Evolutionary conservation across 2,113 vertebrate species (phyloP), one percentile per base, ranked within the genome.

Genomic region (Galeopterus variegatus): DNA sequence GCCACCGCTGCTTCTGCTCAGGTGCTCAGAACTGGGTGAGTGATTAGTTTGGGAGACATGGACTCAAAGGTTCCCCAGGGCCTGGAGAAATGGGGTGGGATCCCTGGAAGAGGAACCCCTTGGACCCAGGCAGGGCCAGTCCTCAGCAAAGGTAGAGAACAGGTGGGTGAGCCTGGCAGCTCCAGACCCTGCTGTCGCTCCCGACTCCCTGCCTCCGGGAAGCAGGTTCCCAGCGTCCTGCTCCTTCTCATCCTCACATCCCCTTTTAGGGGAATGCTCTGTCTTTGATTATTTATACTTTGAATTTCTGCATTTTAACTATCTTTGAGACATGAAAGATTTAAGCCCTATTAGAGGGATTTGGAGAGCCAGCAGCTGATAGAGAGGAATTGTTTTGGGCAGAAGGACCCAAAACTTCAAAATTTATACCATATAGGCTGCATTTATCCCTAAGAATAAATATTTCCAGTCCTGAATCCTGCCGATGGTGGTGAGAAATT

Each of bases 241-340:
- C 4, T 60, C 41, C 8, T 58, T 60, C 48, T 72, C 41, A 41
- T 69, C 33, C 41, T 77, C 62, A 87, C 1, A 11, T 4, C 28
- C 14, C 45, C 18, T 70, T 58, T 82, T 33, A 50, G 94, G 36
- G 54, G 86, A 95, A 87, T 33, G 2, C 8, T 64, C 84, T 82
- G 23, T 23, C 80, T 69, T 75, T 62, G 17, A 45, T 72, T 11
- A 54, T 65, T 94, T 56, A 24, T 12, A 62, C 1, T n/a, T 87
- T 69, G 65, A 54, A n/a, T 52, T 84, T 80, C 21, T 88, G 8
- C 56, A 73, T 80, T 79, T 95, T 36, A 70, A 31, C 17, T 70
- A 0, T 69, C 41, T 33, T 84, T 60, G 81, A 73, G 45, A 91
- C 80, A 70, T 80, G 76, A 91, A 83, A 58, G 17, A 58, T 65